Evolutionary conservation across 2,888 invertebrate species (phyloP), one percentile per base, ranked within the genome.

Genomic region (Melanchra persicariae): DNA sequence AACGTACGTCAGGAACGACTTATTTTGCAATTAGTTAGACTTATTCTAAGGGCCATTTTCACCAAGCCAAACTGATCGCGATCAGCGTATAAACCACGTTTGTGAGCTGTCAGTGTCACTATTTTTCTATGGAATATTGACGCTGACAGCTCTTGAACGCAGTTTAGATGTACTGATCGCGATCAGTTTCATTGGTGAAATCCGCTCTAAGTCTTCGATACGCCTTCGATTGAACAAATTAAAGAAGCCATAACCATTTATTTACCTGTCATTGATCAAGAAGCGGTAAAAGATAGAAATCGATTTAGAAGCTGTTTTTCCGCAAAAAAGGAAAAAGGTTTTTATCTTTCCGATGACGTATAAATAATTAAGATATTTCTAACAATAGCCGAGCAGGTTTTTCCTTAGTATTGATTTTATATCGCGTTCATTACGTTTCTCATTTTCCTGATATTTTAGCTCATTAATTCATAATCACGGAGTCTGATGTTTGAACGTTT

Each of bases 391-490:
- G 1, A 24, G 2, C 15, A 19, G 22, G 30, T 24, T 58, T 79
- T 70, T 54, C 54, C 57, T n/a, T n/a, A 12, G 37, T 55, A 69
- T 61, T 55, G n/a, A 69, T 74, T 64, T 57, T 37, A 17, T 26
- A 26, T 63, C 26, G 19, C 19, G 7, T 26, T 59, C 26, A 43
- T 59, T 64, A 24, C 15, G 15, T 68, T 74, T 40, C 61, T 30
- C 24, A 79, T 76, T 65, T 55, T 58, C 70, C 51, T 62, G 61
- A 51, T 55, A 70, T 66, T 65, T 60, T 62, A 76, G 63, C 65
- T 66, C 61, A 78, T 78, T 80, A 51, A 80, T 70, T 70, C 70
- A 52, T 47, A 30, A 59, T 59, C 54, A 78, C 51, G 70, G 30
- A 47, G 40, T 26, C 22, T 47, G 17, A 52, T 30, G 52, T 45